phyloP scores from a whole-genome alignment of 1,140 invertebrate genomes.

The Orussus abietinus region DNA sequence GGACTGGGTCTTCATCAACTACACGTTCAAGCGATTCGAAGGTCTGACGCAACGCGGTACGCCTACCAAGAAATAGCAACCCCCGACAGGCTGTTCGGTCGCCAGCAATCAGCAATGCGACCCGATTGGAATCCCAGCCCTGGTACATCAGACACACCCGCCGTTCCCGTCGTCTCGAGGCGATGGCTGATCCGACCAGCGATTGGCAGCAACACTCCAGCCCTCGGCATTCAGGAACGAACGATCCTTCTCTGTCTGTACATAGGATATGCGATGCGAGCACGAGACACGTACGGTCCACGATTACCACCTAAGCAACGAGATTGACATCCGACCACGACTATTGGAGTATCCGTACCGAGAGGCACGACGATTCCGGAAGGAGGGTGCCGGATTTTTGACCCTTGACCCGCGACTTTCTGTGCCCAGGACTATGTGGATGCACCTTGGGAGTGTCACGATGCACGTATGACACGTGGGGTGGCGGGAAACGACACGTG shows the following conservation, averaged over 20 bases:
- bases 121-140: conserved; percentile 38
- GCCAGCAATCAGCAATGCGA: conserved; percentile 34
- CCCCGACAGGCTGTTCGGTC: conserved; percentile 30
- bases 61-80: conserved; percentile 69
- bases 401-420: no score
- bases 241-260: conserved; percentile 14
- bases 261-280: conserved; percentile 17
- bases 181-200: conserved; percentile 25
- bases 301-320: no score
- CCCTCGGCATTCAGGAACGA: conserved; percentile 9
- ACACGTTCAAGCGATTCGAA: conserved; percentile 98
- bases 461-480: conserved; percentile 20
- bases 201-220: conserved; percentile 9
- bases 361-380: no score
- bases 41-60: conserved; percentile 86
- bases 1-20: conserved; percentile 99
- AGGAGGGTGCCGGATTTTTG: no score
- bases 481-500: no score
- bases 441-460: no score
- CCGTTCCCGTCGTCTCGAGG: conserved; percentile 25
- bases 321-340: no score
- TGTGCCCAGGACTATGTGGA: no score
- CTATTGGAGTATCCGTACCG: no score
- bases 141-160: conserved; percentile 44
- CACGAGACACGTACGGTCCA: conserved; percentile 3